A percentile compares a stretch with the other conserved stretches of the same genome.
phyloP scores from a whole-genome alignment of 1,140 invertebrate species.

The Marisa cornuarietis region DNA sequence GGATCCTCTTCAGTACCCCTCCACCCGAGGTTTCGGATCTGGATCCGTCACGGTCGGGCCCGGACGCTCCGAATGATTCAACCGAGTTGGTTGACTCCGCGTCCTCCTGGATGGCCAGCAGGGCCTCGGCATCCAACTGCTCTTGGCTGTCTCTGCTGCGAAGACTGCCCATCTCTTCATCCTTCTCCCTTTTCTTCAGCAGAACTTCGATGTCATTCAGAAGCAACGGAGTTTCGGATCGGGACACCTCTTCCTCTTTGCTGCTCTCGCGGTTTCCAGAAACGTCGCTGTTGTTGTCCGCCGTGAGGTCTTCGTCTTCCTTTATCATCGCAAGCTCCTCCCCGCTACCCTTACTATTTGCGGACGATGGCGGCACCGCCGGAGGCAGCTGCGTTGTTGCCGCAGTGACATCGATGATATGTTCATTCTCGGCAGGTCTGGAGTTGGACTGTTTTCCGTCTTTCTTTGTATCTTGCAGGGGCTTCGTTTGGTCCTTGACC shows the following conservation, averaged over 20 bases:
- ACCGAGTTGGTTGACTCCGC: background rate
- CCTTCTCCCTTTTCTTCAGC: background rate
- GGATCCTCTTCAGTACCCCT: slow-evolving; percentile 22
- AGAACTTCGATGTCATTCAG: too few species aligned
- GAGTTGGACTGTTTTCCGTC: background rate
- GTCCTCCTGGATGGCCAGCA: background rate
- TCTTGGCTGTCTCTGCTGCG: slow-evolving; percentile 3
- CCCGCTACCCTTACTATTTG: background rate
- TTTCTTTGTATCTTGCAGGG: background rate
- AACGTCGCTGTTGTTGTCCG: too few species aligned
- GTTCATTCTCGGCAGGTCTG: background rate
- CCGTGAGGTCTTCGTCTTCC: too few species aligned
- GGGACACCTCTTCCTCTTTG: too few species aligned
- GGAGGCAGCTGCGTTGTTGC: background rate
- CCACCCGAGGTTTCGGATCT: background rate
- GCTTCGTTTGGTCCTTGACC: background rate
- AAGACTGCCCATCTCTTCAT: background rate
- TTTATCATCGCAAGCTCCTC: too few species aligned
- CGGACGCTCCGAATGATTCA: background rate
- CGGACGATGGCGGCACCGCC: background rate
- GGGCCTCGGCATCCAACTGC: slow-evolving; percentile 4
- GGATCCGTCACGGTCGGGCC: too few species aligned
- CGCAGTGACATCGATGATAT: background rate
- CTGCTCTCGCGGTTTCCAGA: too few species aligned
- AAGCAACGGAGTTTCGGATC: too few species aligned